Base-by-base conservation (phyloP, 2,888 invertebrate genomes). In the Drosophila conformis region DNA sequence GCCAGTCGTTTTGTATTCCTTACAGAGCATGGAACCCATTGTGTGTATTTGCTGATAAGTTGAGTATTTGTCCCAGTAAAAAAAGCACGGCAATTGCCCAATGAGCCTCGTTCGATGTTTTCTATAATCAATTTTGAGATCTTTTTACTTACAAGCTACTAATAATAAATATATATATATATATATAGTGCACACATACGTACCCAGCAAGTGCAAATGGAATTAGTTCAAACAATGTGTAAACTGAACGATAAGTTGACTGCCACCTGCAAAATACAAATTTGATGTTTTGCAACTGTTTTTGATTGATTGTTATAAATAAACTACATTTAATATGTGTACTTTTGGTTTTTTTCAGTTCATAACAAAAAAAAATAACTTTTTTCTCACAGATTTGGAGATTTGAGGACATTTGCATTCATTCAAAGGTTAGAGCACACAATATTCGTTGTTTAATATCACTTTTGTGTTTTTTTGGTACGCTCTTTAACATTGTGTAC, bases 11-110 rank as follows among this genome's bases (percentile, higher is more conserved):
- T 89, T 91, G 76, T 92, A 92, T 71, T 92, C 92, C 81, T 93
- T 92, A 79, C 92, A 92, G 68, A 92, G 92, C 54, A 89, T 80
- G 38, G 93, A 91, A 38, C 92, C 92, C 92, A 92, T 92, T 67
- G 52, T 87, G 69, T 69, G 42, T 40, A 75, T 66, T 48, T 64
- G 62, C 21, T 64, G 42, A 35, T 46, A 5, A 25, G 53, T 64
- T 38, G 49, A 51, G 38, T 61, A 54, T 48, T 51, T 69, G 5
- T 31, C 46, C 56, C 40, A 66, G 62, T 70, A 35, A 29, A 21
- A 35, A 21, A 51, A 51, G 21, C 48, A 21, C 49, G 31, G n/a
- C 18, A 29, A 31, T 38, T 29, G 65, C 40, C n/a, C 31, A 29
- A 21, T 49, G 21, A 25, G 18, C 2, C 36, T n/a, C 33, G 29